Evolutionary conservation across 2,113 vertebrate species (phyloP).

Genomic region (Strigops habroptila): DNA sequence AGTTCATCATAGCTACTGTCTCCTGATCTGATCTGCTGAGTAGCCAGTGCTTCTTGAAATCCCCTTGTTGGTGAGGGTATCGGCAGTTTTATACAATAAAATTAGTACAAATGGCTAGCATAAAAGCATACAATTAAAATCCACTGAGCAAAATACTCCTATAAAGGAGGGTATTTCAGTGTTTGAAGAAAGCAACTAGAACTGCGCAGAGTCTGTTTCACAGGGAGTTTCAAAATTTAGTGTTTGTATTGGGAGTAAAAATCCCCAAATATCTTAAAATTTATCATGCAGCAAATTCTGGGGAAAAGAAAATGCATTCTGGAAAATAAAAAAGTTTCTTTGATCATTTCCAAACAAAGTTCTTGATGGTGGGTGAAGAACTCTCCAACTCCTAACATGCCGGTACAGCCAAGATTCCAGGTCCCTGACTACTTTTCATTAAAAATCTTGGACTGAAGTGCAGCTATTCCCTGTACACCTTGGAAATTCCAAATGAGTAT

Average conservation of each 20-base stretch:
- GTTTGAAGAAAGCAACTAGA: background rate
- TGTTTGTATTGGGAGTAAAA: background rate
- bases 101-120: background rate
- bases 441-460: background rate
- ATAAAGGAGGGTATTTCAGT: background rate
- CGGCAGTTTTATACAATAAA: background rate
- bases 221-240: background rate
- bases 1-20: background rate
- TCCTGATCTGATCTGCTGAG: background rate
- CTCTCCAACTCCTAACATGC: background rate
- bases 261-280: background rate
- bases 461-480: background rate
- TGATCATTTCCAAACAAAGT: background rate
- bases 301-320: background rate
- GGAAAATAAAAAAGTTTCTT: background rate
- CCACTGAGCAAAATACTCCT: background rate
- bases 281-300: background rate
- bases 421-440: background rate
- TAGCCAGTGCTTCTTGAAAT: background rate
- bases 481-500: background rate
- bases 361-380: background rate
- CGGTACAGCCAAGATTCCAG: background rate
- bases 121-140: background rate
- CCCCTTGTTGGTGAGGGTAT: background rate
- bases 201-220: background rate